Evolutionary conservation across 2,888 invertebrate species (phyloP), one percentile per base, ranked within the genome.

Genomic region (Malthinus seriepunctatus): DNA sequence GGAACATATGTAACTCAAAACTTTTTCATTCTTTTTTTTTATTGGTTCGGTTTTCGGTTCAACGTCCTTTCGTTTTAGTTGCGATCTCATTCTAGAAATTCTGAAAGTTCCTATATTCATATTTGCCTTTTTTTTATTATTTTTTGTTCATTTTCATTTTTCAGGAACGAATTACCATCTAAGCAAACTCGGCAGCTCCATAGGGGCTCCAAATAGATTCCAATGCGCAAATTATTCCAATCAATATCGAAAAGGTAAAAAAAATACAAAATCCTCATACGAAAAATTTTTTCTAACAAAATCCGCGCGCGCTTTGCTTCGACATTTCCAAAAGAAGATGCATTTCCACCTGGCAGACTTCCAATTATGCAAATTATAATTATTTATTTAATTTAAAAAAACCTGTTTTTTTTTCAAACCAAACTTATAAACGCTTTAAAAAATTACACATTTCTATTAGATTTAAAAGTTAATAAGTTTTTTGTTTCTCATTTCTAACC

Each of bases 111-210:
- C 39, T 42, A 23, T 42, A 42, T 42, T 42, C 39, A 42, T 42
- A 42, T 15, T n/a, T 47, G 32, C 14, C 32, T 38, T 37, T 45
- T 53, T 53, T 48, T 42, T 48, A 10, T 48, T 54, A 34, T 14
- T 38, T 51, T 51, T 51, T 15, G 34, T 50, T 15, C 23, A 23
- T 51, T 42, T 42, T 48, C 37, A 32, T 9, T 39, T 63, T 63
- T 23, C 60, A 64, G 64, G 62, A 38, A 23, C 57, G 45, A 64
- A 60, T 57, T 62, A 60, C 46, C 60, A 62, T 51, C 52, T 58
- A 49, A 35, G 52, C 48, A 58, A 52, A 53, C 52, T 58, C 48
- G 39, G 51, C 38, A 51, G 56, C 51, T 56, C 56, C 56, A 56
- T 46, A 33, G 58, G 52, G 44, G 49, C 58, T 48, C 39, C 57